A percentile compares a stretch with the other conserved stretches of the same genome.
phyloP scores from a whole-genome alignment of 2,888 invertebrate genomes.

The Caenorhabditis sp. region DNA sequence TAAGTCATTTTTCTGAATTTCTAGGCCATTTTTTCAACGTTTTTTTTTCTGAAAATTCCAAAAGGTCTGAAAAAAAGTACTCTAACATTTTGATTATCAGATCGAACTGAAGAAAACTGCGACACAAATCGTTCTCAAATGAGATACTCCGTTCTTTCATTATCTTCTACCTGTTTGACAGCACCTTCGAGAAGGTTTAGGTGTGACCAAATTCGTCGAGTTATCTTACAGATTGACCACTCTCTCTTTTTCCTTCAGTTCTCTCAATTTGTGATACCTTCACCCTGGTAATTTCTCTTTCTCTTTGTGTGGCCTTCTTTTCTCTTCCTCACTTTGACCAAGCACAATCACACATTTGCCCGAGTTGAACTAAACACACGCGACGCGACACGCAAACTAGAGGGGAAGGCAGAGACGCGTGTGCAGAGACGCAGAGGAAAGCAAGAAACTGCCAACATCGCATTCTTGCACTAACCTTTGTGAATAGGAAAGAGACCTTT shows the following conservation, averaged over 20 bases:
- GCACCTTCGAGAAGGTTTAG: constrained; percentile 9
- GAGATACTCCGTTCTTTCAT: too few species aligned
- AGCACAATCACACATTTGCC: constrained; percentile 20
- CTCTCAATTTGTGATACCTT: constrained; percentile 6
- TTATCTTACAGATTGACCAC: constrained; percentile 14
- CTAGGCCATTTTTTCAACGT: too few species aligned
- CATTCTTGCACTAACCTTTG: constrained; percentile 9
- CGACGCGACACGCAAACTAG: neutral
- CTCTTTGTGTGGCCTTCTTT: constrained; percentile 18
- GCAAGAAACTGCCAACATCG: constrained; percentile 3
- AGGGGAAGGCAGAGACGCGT: neutral
- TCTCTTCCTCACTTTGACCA: constrained; percentile 19
- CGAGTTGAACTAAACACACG: constrained; percentile 16
- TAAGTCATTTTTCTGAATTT: too few species aligned
- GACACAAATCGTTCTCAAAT: too few species aligned
- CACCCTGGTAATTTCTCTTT: constrained; percentile 8
- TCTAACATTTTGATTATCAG: too few species aligned
- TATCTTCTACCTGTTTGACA: neutral
- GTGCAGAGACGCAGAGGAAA: constrained; percentile 3
- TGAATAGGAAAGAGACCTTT: constrained; percentile 11
- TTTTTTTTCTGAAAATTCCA: too few species aligned
- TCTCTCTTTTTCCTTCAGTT: constrained; percentile 12
- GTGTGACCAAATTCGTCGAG: constrained; percentile 20
- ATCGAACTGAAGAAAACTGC: too few species aligned
- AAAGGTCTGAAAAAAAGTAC: too few species aligned